Evolutionary conservation across 2,113 vertebrate species (phyloP), one percentile per base, ranked within the genome.

Genomic region (Pseudolaguvia tuberculata): DNA sequence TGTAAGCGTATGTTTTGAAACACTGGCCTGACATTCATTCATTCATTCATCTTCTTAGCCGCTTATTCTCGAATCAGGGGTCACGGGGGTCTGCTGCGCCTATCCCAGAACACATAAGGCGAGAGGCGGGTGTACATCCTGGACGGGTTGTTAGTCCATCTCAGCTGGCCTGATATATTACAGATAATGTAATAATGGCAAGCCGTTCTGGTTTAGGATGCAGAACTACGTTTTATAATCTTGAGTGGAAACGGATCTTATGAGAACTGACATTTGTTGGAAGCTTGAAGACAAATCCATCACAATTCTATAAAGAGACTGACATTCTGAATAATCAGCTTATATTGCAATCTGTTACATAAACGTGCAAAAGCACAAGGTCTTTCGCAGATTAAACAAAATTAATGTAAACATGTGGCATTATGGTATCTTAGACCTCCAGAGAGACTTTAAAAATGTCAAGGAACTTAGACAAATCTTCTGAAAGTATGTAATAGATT

Each of bases 321-420:
- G 42, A 35, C 59, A 73, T 78, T 72, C 72, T 58, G 55, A 66
- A 73, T 78, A 81, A 81, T 62, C 25, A 48, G 76, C 76, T 81
- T 81, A 81, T 70, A 81, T 50, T 68, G 48, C 63, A 78, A 75
- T 39, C 53, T 70, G 53, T 81, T 81, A 78, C 72, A 52, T 81
- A 78, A 81, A 75, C 66, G 68, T 47, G 27, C 65, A 61, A 67
- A 72, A 52, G 45, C 69, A 23, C 39, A 42, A 21, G 23, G n/a
- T 67, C 63, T 18, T 67, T 50, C 50, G 45, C 72, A 73, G 57
- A 72, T 71, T 47, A 18, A 20, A 12, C 51, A n/a, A 47, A 31
- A 47, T 15, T n/a, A 14, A 35, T 35, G 14, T n/a, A 52, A 15
- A 17, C 48, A 62, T 21, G 11, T n/a, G n/a, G 29, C 35, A 13